phyloP scores from a whole-genome alignment of 1,140 invertebrate species.

The Subanguina moxae region DNA sequence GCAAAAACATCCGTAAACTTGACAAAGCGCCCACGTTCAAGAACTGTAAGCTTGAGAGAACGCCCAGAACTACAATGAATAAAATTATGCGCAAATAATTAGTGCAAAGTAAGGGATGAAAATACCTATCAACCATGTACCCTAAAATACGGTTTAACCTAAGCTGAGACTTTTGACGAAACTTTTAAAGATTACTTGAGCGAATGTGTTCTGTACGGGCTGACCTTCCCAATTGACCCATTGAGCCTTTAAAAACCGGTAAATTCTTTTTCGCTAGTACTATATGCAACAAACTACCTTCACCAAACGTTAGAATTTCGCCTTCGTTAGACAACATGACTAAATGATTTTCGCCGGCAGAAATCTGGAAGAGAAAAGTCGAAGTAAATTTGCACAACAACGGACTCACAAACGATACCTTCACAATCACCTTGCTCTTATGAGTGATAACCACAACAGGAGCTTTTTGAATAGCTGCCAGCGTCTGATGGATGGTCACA shows the following conservation, averaged over 20 bases:
- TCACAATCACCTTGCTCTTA: constrained; percentile 39
- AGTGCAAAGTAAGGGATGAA: not conserved
- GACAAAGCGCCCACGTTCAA: constrained; percentile 42
- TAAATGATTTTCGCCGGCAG: constrained; percentile 57
- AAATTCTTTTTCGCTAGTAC: no score
- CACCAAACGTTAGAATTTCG: constrained; percentile 54
- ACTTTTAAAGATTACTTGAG: constrained; percentile 36
- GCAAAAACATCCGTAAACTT: constrained; percentile 52
- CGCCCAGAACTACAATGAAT: constrained; percentile 7
- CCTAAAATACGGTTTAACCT: constrained; percentile 19
- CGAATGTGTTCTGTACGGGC: constrained; percentile 46
- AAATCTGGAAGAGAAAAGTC: constrained; percentile 38
- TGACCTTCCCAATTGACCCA: constrained; percentile 52
- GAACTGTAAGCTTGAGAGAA: constrained; percentile 26
- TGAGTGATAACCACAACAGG: constrained; percentile 49
- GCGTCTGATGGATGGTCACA: constrained; percentile 44
- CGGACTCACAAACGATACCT: constrained; percentile 27
- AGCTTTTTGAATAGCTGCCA: constrained; percentile 49
- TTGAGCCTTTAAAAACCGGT: constrained; percentile 26
- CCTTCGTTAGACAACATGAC: constrained; percentile 51
- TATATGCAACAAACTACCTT: constrained; percentile 4
- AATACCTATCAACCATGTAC: constrained; percentile 31
- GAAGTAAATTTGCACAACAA: not conserved
- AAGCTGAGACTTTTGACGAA: not conserved
- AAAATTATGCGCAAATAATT: not conserved